Conservation (phyloP, 2,113 vertebrate species). For the Chionis minor region DNA sequence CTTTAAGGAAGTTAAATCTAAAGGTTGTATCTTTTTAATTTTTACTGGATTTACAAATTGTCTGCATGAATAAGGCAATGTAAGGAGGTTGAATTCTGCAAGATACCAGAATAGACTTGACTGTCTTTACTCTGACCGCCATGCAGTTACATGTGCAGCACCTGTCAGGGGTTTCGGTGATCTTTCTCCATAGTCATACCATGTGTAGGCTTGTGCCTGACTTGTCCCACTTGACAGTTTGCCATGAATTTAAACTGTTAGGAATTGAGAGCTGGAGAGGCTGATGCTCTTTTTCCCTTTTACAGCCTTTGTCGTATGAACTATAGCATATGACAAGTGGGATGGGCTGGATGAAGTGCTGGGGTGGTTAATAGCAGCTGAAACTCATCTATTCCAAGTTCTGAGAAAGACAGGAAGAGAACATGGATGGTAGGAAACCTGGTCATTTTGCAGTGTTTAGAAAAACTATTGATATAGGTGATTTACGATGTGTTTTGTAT, state of each 20-base stretch:
- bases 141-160: accelerated
- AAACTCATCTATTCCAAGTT: not conserved
- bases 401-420: not conserved
- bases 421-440: not conserved
- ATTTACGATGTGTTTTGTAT: not conserved
- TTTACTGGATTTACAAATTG: not conserved
- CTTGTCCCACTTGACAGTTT: not conserved
- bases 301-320: not conserved
- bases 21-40: too few relatives aligned
- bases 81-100: not conserved
- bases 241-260: not conserved
- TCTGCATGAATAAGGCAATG: not conserved
- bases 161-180: not conserved
- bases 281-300: not conserved
- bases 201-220: not conserved
- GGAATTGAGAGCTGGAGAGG: not conserved
- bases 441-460: not conserved
- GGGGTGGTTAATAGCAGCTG: not conserved
- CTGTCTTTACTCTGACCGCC: not conserved
- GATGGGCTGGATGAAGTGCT: not conserved
- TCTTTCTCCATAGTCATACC: not conserved
- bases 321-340: not conserved
- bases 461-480: not conserved
- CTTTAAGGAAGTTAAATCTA: not conserved
- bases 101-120: not conserved